phyloP scores from a whole-genome alignment of 2,113 vertebrate genomes.

The Dromas ardeola region DNA sequence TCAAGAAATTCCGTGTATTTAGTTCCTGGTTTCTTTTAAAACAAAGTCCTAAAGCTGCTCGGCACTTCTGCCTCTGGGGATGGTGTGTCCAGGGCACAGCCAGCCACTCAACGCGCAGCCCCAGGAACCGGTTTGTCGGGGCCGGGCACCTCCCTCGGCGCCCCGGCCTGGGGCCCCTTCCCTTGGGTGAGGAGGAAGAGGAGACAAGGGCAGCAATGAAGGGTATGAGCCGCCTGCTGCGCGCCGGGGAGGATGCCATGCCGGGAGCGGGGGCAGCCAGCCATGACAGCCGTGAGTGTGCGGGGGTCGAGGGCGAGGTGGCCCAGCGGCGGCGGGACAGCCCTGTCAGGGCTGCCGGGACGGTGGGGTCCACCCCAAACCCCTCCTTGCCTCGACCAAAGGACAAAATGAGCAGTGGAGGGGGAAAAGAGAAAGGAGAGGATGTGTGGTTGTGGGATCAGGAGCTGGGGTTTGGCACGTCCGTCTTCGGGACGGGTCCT shows the following conservation, averaged over 20 bases:
- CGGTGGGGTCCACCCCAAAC: fast-evolving
- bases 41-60: background rate
- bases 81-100: background rate
- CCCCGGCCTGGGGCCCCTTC: background rate
- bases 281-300: background rate
- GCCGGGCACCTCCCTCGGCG: background rate
- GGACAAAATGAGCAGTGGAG: fast-evolving
- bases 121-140: background rate
- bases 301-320: fast-evolving
- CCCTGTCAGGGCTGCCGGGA: fast-evolving
- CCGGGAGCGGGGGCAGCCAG: background rate
- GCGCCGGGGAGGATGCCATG: background rate
- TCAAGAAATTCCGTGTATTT: background rate
- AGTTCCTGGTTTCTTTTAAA: background rate
- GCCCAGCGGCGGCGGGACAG: background rate
- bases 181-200: background rate
- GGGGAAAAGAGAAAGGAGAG: background rate
- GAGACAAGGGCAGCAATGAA: background rate
- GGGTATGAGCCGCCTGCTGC: background rate
- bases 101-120: background rate
- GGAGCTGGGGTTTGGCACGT: background rate
- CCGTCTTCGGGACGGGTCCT: background rate
- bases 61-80: fast-evolving
- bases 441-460: fast-evolving
- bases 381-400: fast-evolving